A percentile compares a stretch with the other conserved stretches of the same genome.
These are phyloP conservation scores for Ctenomys sociabilis DNA, from an alignment of 2,113 vertebrate species.

Conservation along the genomic window DNA sequence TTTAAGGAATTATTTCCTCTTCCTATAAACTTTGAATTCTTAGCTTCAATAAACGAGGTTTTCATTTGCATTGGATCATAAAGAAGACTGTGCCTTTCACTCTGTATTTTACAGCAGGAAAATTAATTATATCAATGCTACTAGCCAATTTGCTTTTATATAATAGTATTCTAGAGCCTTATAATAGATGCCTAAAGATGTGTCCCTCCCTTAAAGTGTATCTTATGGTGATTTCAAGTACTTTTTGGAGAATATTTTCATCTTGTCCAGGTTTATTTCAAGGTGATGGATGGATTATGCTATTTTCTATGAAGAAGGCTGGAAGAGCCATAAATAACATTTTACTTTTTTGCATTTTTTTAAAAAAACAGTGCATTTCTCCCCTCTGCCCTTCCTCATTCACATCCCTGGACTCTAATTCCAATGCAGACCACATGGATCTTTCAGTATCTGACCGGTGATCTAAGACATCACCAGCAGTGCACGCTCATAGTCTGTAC, in stretches of 20 bases:
- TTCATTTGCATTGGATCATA: constrained; percentile 64
- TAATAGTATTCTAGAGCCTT: constrained; percentile 17
- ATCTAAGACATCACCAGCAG: not conserved
- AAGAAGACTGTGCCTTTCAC: not conserved
- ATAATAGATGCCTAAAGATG: not conserved
- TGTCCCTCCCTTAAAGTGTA: not conserved
- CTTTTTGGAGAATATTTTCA: not conserved
- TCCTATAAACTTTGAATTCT: not conserved
- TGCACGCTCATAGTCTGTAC: not conserved
- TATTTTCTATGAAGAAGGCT: not conserved
- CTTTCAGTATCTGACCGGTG: not conserved
- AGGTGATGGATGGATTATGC: not conserved
- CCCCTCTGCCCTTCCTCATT: not conserved
- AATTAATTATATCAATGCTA: constrained; percentile 45
- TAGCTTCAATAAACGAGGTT: constrained; percentile 56
- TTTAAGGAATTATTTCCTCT: not conserved
- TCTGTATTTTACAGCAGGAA: constrained; percentile 44
- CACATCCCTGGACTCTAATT: not conserved
- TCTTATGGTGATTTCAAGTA: constrained; percentile 17
- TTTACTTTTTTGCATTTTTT: not conserved
- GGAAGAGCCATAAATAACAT: not conserved
- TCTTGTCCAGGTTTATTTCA: not conserved
- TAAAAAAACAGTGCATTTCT: not conserved
- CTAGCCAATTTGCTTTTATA: not conserved
- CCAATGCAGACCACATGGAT: not conserved